Base-by-base conservation (phyloP, 2,888 invertebrate genomes). In the Acanthosepion esculentum region DNA sequence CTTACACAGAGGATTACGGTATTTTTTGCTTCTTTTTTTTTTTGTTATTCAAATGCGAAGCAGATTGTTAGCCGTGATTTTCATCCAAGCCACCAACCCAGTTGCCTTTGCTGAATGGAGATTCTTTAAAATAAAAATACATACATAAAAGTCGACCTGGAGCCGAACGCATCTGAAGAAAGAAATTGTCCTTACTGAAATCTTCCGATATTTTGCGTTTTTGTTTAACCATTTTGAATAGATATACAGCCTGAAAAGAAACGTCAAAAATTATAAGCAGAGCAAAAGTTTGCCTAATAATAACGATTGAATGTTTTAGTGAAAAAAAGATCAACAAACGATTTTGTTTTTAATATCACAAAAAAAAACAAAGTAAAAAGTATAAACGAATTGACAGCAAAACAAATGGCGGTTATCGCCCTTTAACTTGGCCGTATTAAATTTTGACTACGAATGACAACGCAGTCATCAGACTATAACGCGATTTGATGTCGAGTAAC, bases 151-250 rank as follows among this genome's bases (percentile, higher is more conserved):
- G 33, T 15, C 33, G 78, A 78, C 33, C 78, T 78, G 78, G 78
- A 10, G 78, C 10, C n/a, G 78, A 78, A 78, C n/a, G 78, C 78
- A 78, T 78, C 78, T 78, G 78, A 78, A 78, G 78, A 78, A 78
- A 78, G 18, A 78, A 78, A 78, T 78, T 78, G 78, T 78, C n/a
- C 78, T 78, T 78, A 78, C 78, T 78, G n/a, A n/a, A 78, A n/a
- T 78, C 78, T 78, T 78, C 78, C 33, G n/a, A 12, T 78, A 78
- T 78, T 78, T 78, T 78, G 33, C 20, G 78, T 18, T 78, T 78
- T 33, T 78, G 78, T 7, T 78, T 78, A 12, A 78, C 78, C 78
- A 78, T 78, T 78, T 78, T 78, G n/a, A 78, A 78, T n/a, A 5
- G n/a, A 78, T 78, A 33, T n/a, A n/a, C 6, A 78, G 5, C 0